A percentile compares a stretch with the other conserved stretches of the same genome.
Evolutionary conservation across 2,113 vertebrate species (phyloP).

Genomic region (Pitta sordida): DNA sequence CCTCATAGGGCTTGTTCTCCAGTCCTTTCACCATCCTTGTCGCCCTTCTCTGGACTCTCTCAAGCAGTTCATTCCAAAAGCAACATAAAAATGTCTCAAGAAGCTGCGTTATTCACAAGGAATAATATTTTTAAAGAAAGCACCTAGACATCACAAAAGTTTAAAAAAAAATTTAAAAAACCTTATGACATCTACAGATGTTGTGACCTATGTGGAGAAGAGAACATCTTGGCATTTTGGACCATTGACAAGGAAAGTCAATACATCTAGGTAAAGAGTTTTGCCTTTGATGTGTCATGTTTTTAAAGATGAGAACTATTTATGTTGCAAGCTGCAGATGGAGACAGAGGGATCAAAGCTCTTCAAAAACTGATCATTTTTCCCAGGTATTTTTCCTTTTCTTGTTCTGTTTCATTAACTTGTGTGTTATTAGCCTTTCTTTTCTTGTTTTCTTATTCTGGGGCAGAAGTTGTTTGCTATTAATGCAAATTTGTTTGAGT

Average conservation of each 20-base stretch:
- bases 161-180: background rate
- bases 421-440: background rate
- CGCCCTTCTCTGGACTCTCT: too few relatives aligned
- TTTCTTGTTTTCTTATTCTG: background rate
- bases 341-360: slow-evolving; percentile 25
- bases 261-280: background rate
- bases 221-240: background rate
- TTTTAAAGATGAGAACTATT: slow-evolving; percentile 18
- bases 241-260: background rate
- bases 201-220: background rate
- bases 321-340: background rate
- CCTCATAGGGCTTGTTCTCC: too few relatives aligned
- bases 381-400: background rate
- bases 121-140: background rate
- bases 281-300: slow-evolving; percentile 20
- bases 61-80: too few relatives aligned
- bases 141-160: background rate
- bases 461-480: background rate
- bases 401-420: background rate
- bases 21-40: too few relatives aligned
- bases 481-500: background rate
- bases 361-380: background rate
- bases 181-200: background rate
- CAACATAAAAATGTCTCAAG: background rate
- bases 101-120: background rate